These are phyloP conservation scores for Platyscapa corneri DNA, from an alignment of 1,140 invertebrate genomes.

Conservation along the genomic window DNA sequence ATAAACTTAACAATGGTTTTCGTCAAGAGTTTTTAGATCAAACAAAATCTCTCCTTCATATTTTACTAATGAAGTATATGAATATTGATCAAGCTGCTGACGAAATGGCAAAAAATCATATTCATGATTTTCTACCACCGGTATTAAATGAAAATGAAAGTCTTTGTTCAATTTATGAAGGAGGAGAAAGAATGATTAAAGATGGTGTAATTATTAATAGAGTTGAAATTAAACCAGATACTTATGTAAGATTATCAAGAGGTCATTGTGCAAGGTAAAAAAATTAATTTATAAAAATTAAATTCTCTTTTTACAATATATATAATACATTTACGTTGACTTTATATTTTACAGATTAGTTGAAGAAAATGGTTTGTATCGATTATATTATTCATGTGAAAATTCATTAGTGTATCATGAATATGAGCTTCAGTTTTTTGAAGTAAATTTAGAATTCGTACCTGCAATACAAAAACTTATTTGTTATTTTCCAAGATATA, in stretches of 20 bases:
- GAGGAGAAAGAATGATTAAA: slow-evolving; percentile 80
- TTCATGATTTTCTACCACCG: slow-evolving; percentile 92
- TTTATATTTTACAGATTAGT: slow-evolving; percentile 76
- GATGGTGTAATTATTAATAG: slow-evolving; percentile 78
- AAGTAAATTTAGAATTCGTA: slow-evolving; percentile 80
- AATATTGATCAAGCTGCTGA: slow-evolving; percentile 90
- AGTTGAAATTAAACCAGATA: slow-evolving; percentile 81
- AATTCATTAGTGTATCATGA: slow-evolving; percentile 90
- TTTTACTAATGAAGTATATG: slow-evolving; percentile 77
- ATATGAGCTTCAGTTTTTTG: slow-evolving; percentile 85
- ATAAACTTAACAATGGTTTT: slow-evolving; percentile 68
- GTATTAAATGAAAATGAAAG: slow-evolving; percentile 80
- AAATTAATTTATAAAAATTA: slow-evolving; percentile 4
- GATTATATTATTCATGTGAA: slow-evolving; percentile 87
- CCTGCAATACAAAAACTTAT: slow-evolving; percentile 83
- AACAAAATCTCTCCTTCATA: slow-evolving; percentile 78
- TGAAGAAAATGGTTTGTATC: slow-evolving; percentile 78
- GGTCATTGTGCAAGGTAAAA: slow-evolving; percentile 80
- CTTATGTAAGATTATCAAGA: slow-evolving; percentile 81
- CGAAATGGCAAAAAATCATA: slow-evolving; percentile 86
- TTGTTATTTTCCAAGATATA: slow-evolving; percentile 84
- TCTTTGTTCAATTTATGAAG: slow-evolving; percentile 80
- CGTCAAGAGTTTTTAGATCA: slow-evolving; percentile 77
- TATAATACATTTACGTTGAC: neutral
- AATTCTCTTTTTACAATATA: neutral